Base-by-base conservation (phyloP, 2,797 vertebrate genomes). In the Rallus crepitans region DNA sequence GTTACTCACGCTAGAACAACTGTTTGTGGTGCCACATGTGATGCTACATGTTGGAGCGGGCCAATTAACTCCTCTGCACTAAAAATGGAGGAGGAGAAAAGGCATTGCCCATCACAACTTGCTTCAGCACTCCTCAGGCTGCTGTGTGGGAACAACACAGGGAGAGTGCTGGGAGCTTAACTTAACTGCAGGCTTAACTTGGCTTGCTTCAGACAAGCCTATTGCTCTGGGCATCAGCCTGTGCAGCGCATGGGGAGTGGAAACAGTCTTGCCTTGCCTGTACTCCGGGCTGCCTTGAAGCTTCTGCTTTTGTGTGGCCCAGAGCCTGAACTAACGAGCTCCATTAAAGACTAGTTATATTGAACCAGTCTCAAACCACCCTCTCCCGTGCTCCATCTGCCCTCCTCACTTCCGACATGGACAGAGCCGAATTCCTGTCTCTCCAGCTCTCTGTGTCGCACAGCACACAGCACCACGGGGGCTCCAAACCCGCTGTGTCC, bases 401-500 rank as follows among this genome's bases (percentile, higher is more conserved):
- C 65, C 68, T 47, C 75, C 75, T 82, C 45, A 50, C 48, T 1
- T 0, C 68, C 47, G 53, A 89, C 45, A 63, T 16, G 73, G 64
- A 61, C 48, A 77, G 72, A 93, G 69, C 3, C 20, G 27, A 96
- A 96, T 96, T 96, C 75, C 75, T 92, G 4, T 60, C 52, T 73
- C 48, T 53, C 53, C 19, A 1, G n/a, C 82, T 77, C 35, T 80
- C 57, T 95, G 80, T 75, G 83, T 80, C 6, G 3, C 45, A 48
- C 47, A 81, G 85, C 3, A 2, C 70, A 85, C 48, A 91, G 90
- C 87, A 81, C 92, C 39, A 35, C 90, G 78, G 94, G 92, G 94
- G 57, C 75, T 96, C 89, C 78, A 61, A 92, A 89, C 87, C 71
- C 55, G 80, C 82, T 87, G 61, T 75, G 64, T 91, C 92, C 90